Conservation (phyloP, 2,888 invertebrate species). For the Hypena proboscidalis region DNA sequence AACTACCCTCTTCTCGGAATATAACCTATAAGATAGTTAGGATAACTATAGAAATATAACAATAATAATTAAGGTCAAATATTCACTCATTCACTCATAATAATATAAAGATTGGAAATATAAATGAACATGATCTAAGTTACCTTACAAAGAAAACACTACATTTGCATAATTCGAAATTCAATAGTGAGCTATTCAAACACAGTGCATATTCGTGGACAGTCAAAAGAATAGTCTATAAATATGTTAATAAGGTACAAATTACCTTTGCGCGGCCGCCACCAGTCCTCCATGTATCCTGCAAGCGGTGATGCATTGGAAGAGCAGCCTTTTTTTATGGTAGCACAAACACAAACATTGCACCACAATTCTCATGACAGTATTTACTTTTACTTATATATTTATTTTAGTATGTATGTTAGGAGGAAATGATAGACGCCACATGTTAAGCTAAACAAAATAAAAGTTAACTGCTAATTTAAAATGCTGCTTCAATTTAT, state of each 20-base stretch:
- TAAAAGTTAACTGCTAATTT: constrained; percentile 32
- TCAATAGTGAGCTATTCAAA: too few species aligned
- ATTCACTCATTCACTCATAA: too few species aligned
- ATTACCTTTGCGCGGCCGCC: constrained; percentile 98
- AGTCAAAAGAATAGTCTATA: constrained; percentile 43
- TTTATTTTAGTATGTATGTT: constrained; percentile 21
- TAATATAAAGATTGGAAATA: too few species aligned
- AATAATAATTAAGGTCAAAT: too few species aligned
- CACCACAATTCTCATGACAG: constrained; percentile 80
- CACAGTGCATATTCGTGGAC: constrained; percentile 40
- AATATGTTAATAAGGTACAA: constrained; percentile 73
- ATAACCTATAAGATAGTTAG: too few species aligned
- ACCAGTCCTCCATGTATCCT: constrained; percentile 99
- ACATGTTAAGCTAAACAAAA: constrained; percentile 49
- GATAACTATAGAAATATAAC: too few species aligned
- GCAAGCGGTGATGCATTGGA: constrained; percentile 95
- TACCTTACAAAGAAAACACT: not conserved
- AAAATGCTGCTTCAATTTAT: constrained; percentile 47
- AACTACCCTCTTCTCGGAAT: not conserved
- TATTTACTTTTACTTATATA: constrained; percentile 73
- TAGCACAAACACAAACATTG: constrained; percentile 85
- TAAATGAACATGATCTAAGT: not conserved
- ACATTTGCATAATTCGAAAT: too few species aligned
- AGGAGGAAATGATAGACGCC: constrained; percentile 41
- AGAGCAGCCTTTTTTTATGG: constrained; percentile 86